phyloP scores from a whole-genome alignment of 2,797 vertebrate species.

The Vireo griseus region DNA sequence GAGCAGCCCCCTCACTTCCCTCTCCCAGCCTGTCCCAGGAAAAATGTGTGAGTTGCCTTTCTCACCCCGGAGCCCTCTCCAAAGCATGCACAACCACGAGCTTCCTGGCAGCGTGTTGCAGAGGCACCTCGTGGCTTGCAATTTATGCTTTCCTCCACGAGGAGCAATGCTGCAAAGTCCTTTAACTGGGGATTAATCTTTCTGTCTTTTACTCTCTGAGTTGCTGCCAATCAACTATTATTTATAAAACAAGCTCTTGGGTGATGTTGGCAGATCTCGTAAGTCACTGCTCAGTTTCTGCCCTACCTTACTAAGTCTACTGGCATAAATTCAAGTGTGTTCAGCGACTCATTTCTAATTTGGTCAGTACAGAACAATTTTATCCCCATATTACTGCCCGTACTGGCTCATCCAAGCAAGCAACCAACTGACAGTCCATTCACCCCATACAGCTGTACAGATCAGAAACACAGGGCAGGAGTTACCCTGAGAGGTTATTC shows the following conservation, averaged over 20 bases:
- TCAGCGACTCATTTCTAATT: not conserved
- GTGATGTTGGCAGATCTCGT: not conserved
- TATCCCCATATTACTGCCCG: not conserved
- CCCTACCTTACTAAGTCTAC: not conserved
- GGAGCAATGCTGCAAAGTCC: not conserved
- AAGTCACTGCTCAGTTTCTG: not conserved
- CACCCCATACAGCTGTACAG: accelerated
- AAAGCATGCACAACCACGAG: accelerated
- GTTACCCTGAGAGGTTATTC: not conserved
- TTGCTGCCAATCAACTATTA: not conserved
- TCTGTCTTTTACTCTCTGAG: not conserved
- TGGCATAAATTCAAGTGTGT: not conserved
- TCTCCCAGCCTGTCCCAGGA: not conserved
- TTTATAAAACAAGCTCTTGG: not conserved
- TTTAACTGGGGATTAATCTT: not conserved
- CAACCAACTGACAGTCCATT: not conserved
- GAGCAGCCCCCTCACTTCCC: not conserved
- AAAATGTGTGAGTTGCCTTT: not conserved
- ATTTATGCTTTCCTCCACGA: not conserved
- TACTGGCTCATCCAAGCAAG: not conserved
- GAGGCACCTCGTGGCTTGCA: not conserved
- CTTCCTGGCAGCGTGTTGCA: accelerated
- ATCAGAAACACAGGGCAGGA: not conserved
- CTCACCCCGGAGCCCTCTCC: not conserved
- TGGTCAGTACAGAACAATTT: not conserved